phyloP scores from a whole-genome alignment of 2,113 vertebrate species.

The Hiodon tergisus region DNA sequence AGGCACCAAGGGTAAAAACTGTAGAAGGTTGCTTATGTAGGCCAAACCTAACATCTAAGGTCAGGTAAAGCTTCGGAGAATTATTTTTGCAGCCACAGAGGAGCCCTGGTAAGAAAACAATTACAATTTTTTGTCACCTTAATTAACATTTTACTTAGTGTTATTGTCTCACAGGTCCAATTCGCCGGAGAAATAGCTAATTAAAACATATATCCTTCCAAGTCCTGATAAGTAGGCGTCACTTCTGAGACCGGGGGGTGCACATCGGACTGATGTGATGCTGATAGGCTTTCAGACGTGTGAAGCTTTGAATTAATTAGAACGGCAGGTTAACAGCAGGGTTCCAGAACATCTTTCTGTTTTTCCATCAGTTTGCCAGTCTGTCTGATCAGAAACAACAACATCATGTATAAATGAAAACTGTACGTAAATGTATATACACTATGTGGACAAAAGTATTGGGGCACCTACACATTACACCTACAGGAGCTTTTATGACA shows the following conservation, averaged over 20 bases:
- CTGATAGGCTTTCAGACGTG: neutral
- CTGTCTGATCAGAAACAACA: too few species aligned
- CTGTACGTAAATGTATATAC: too few species aligned
- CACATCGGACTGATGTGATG: neutral
- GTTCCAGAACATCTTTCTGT: too few species aligned
- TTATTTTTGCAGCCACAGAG: slow-evolving; percentile 57
- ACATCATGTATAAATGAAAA: too few species aligned
- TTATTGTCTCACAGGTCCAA: slow-evolving; percentile 73
- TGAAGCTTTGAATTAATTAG: slow-evolving; percentile 15
- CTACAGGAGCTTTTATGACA: too few species aligned
- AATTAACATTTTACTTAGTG: slow-evolving; percentile 89
- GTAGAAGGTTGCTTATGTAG: slow-evolving; percentile 38
- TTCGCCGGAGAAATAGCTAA: slow-evolving; percentile 80
- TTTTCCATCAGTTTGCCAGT: too few species aligned
- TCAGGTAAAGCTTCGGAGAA: slow-evolving; percentile 34
- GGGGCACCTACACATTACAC: too few species aligned
- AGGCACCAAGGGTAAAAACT: neutral
- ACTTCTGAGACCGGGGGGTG: slow-evolving; percentile 7
- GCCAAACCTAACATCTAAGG: slow-evolving; percentile 33
- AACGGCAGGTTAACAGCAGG: neutral
- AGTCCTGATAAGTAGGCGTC: slow-evolving; percentile 69
- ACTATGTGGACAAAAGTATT: too few species aligned
- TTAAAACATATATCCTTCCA: slow-evolving; percentile 82
- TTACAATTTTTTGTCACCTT: slow-evolving; percentile 84
- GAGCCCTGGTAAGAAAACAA: slow-evolving; percentile 76